A percentile compares a stretch with the other conserved stretches of the same genome.
Evolutionary conservation across 2,797 vertebrate genomes (phyloP).

Genomic region (Triplophysa yarkandensis): DNA sequence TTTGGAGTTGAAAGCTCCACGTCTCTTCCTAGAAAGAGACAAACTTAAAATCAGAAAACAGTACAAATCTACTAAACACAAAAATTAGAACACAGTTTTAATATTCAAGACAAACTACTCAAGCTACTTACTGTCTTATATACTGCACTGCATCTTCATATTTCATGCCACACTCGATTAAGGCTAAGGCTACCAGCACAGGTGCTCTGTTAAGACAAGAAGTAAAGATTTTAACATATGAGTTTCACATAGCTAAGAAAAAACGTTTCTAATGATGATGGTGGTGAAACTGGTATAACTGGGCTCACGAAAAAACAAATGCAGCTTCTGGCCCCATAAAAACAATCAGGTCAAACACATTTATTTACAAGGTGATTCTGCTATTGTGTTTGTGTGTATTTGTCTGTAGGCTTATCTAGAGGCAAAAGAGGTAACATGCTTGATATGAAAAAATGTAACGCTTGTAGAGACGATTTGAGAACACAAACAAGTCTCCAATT

Average conservation of each 20-base stretch:
- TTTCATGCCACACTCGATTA: conserved; percentile 98
- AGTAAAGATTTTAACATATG: neutral
- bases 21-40: conserved; percentile 85
- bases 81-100: neutral
- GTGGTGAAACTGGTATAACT: neutral
- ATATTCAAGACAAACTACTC: neutral
- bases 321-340: neutral
- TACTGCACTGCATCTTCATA: conserved; percentile 99
- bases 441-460: neutral
- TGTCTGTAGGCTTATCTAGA: neutral
- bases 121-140: conserved; percentile 93
- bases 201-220: conserved; percentile 82
- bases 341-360: conserved; percentile 7
- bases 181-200: conserved; percentile 95
- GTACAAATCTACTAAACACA: neutral
- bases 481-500: neutral
- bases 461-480: neutral
- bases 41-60: no score
- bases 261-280: conserved; percentile 13
- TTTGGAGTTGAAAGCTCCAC: conserved; percentile 99
- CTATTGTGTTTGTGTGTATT: conserved; percentile 45
- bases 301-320: conserved; percentile 6
- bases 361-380: conserved; percentile 9
- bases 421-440: neutral
- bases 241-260: conserved; percentile 17